Percentiles rank a stretch among this genome's conserved stretches.
Conservation (phyloP, 2,797 vertebrate species). For the Megaceryle alcyon region DNA sequence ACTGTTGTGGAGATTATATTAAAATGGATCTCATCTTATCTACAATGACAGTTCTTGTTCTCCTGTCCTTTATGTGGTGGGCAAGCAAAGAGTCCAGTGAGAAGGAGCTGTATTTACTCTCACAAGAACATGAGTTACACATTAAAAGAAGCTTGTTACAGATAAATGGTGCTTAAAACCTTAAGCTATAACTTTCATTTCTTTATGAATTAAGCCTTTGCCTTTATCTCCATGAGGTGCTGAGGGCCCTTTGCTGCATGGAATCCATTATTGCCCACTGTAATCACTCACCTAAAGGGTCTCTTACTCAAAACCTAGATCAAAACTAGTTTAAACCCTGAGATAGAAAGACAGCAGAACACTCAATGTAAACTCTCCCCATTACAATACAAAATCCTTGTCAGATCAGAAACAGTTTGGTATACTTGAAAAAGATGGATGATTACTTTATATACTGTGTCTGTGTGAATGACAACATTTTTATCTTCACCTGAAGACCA, state of each 20-base stretch:
- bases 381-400: neutral
- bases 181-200: neutral
- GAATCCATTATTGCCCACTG: neutral
- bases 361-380: neutral
- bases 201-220: neutral
- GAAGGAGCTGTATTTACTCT: neutral
- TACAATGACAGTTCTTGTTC: neutral
- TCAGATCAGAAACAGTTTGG: neutral
- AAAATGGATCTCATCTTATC: neutral
- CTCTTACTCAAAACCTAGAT: neutral
- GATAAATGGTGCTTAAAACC: neutral
- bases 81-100: neutral
- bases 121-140: neutral
- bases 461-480: neutral
- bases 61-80: neutral
- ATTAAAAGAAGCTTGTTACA: neutral
- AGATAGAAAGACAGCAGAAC: neutral
- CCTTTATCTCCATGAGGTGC: neutral
- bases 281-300: neutral
- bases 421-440: neutral
- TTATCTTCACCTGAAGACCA: neutral
- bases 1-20: neutral
- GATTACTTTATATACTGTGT: neutral
- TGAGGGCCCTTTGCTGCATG: neutral
- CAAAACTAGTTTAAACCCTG: neutral